phyloP scores from a whole-genome alignment of 2,113 vertebrate genomes.

The Istiophorus platypterus region DNA sequence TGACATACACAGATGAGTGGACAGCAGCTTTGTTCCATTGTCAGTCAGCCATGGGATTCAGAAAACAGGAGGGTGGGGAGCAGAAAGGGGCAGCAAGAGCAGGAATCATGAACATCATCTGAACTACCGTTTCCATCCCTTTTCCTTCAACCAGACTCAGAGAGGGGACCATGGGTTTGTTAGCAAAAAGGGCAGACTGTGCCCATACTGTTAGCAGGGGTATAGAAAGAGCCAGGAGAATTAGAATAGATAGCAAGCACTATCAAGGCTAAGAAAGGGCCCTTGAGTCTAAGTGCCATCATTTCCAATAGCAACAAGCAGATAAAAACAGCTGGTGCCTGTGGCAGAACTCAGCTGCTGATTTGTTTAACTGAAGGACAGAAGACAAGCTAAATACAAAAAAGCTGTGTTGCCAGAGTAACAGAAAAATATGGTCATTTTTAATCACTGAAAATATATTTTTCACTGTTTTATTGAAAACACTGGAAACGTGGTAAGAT shows the following conservation, averaged over 20 bases:
- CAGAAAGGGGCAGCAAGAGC: slow-evolving; percentile 42
- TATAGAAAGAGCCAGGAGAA: slow-evolving; percentile 65
- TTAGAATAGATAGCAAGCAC: slow-evolving; percentile 64
- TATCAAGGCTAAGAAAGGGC: slow-evolving; percentile 67
- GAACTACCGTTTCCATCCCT: slow-evolving; percentile 34
- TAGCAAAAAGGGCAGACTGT: slow-evolving; percentile 70
- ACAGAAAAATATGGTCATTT: slow-evolving; percentile 23
- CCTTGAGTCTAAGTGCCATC: slow-evolving; percentile 65
- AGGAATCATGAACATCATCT: slow-evolving; percentile 66
- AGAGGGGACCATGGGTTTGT: slow-evolving; percentile 49
- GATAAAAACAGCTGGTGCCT: slow-evolving; percentile 72
- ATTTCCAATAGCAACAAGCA: slow-evolving; percentile 74
- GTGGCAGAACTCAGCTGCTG: slow-evolving; percentile 56
- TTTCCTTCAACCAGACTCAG: slow-evolving; percentile 53
- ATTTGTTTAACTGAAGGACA: slow-evolving; percentile 75
- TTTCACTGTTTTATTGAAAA: slow-evolving; percentile 1
- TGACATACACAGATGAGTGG: slow-evolving; percentile 76
- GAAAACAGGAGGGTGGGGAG: slow-evolving; percentile 36
- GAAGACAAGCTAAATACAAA: slow-evolving; percentile 55
- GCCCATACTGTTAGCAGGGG: slow-evolving; percentile 55
- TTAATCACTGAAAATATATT: slow-evolving; percentile 5
- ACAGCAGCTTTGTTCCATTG: slow-evolving; percentile 77
- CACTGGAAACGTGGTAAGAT: not conserved
- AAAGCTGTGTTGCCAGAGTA: slow-evolving; percentile 44
- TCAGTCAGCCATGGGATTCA: slow-evolving; percentile 70